Percentiles rank a stretch among this genome's conserved stretches.
Conservation (phyloP, 2,797 vertebrate species). For the Brachyrhaphis roseni region DNA sequence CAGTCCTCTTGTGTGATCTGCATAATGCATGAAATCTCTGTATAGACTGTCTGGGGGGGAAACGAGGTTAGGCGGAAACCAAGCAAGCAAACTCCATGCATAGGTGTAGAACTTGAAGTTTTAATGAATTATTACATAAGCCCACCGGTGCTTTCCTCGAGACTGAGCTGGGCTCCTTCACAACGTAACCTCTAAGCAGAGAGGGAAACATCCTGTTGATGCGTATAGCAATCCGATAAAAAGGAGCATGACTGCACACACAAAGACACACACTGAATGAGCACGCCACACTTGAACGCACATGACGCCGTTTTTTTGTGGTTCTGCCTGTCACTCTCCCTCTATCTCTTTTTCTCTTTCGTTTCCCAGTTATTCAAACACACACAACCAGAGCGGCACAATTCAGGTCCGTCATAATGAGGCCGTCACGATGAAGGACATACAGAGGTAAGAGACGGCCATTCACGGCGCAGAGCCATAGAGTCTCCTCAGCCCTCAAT, state of each 20-base stretch:
- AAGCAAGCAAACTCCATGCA: conserved; percentile 46
- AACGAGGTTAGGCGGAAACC: conserved; percentile 39
- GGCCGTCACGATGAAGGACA: conserved; percentile 62
- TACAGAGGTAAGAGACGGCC: conserved; percentile 63
- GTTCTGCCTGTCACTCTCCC: conserved; percentile 30
- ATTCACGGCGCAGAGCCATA: conserved; percentile 55
- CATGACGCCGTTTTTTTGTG: conserved; percentile 41
- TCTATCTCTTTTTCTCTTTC: conserved; percentile 22
- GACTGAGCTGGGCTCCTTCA: conserved; percentile 24
- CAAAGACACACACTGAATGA: conserved; percentile 34
- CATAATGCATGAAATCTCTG: conserved; percentile 67
- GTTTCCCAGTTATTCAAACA: conserved; percentile 21
- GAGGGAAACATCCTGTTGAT: conserved; percentile 59
- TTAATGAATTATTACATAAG: conserved; percentile 64
- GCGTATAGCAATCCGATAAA: conserved; percentile 38
- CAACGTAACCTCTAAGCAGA: conserved; percentile 45
- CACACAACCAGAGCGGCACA: conserved; percentile 29
- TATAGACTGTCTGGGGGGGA: conserved; percentile 55
- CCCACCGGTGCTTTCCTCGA: conserved; percentile 35
- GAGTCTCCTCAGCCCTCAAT: conserved; percentile 59
- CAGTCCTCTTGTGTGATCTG: conserved; percentile 54
- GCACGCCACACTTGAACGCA: conserved; percentile 52
- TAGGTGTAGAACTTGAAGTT: conserved; percentile 47
- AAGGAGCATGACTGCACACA: conserved; percentile 22
- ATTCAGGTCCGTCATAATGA: conserved; percentile 64